A percentile compares a stretch with the other conserved stretches of the same genome.
phyloP scores from a whole-genome alignment of 2,888 invertebrate species.

The Ochropacha duplaris region DNA sequence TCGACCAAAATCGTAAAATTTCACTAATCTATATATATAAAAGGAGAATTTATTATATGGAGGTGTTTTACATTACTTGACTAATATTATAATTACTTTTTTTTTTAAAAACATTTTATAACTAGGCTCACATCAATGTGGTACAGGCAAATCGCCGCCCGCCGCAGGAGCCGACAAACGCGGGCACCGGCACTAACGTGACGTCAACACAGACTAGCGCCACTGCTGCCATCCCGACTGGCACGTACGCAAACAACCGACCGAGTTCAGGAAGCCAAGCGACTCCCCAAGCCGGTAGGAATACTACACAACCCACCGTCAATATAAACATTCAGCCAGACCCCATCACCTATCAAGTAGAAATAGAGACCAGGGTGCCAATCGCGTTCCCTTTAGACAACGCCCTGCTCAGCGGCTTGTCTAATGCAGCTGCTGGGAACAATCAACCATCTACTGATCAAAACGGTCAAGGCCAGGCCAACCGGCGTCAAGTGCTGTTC shows the following conservation, averaged over 20 bases:
- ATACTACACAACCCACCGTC: constrained; percentile 42
- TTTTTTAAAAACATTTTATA: constrained; percentile 4
- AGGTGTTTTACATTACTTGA: too few species aligned
- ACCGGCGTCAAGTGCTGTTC: constrained; percentile 44
- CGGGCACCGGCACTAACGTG: constrained; percentile 16
- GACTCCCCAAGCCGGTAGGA: constrained; percentile 39
- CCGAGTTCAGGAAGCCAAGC: constrained; percentile 6
- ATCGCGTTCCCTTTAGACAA: constrained; percentile 55
- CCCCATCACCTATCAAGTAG: constrained; percentile 59
- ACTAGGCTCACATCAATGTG: constrained; percentile 61
- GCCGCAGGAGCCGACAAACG: constrained; percentile 15
- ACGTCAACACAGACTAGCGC: constrained; percentile 5
- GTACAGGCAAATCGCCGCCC: constrained; percentile 45
- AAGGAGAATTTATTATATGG: too few species aligned
- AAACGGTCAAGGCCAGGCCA: constrained; percentile 23
- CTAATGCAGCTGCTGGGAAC: constrained; percentile 24
- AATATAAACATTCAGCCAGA: constrained; percentile 49
- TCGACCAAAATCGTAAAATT: too few species aligned
- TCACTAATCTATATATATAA: too few species aligned
- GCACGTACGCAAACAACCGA: constrained; percentile 3
- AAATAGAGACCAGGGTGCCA: constrained; percentile 62
- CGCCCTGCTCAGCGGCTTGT: constrained; percentile 41
- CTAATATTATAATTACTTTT: neutral
- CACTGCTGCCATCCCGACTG: constrained; percentile 18
- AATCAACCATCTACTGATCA: constrained; percentile 16